phyloP scores from a whole-genome alignment of 2,888 invertebrate genomes.

The Diarsia rubi region DNA sequence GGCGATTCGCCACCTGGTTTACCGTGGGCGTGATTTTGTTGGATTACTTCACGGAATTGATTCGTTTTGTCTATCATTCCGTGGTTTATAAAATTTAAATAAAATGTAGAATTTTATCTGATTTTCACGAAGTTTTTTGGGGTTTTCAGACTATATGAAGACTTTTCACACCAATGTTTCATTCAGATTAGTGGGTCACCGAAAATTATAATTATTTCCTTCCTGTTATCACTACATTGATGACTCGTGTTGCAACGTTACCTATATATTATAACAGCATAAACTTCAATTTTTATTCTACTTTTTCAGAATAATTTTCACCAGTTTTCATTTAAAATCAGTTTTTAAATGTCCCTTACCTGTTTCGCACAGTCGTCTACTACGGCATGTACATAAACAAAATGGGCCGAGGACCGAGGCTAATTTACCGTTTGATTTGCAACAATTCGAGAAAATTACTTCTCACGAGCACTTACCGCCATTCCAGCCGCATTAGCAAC shows the following conservation, averaged over 20 bases:
- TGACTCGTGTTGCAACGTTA: too few relatives aligned
- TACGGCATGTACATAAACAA: background rate
- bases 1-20: conserved; percentile 65
- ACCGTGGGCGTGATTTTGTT: conserved; percentile 52
- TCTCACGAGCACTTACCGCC: conserved; percentile 1
- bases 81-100: background rate
- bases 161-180: background rate
- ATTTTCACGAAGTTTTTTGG: background rate
- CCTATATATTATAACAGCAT: background rate
- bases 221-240: background rate
- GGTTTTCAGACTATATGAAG: background rate
- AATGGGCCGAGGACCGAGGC: background rate
- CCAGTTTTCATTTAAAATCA: background rate
- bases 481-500: conserved; percentile 51
- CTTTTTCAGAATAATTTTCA: background rate
- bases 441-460: conserved; percentile 17
- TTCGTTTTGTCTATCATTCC: conserved; percentile 45
- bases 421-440: conserved; percentile 26
- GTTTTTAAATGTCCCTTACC: background rate
- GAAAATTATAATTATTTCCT: background rate
- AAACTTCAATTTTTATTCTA: background rate
- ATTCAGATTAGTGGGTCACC: background rate
- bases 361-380: conserved; percentile 4
- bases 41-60: conserved; percentile 37
- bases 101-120: background rate